A percentile compares a stretch with the other conserved stretches of the same genome.
These are phyloP conservation scores for Panopea generosa DNA, from an alignment of 2,888 invertebrate species.

Conservation along the genomic window DNA sequence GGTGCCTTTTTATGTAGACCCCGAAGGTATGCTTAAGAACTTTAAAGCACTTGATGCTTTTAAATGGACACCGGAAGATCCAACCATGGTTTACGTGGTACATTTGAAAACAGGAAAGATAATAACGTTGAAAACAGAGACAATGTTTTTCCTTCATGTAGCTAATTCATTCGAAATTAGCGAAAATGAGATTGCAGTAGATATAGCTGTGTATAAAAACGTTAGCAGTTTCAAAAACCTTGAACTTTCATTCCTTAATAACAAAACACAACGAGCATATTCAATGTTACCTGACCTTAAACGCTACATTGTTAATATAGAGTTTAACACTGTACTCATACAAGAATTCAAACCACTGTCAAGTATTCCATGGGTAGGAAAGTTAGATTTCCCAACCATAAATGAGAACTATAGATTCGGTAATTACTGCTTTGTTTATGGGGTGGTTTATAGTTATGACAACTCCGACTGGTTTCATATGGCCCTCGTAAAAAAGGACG, in stretches of 20 bases:
- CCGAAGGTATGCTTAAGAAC: conserved; percentile 65
- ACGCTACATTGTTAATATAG: background rate
- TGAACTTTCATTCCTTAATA: background rate
- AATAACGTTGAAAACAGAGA: conserved; percentile 60
- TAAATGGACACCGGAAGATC: conserved; percentile 68
- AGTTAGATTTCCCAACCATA: conserved; percentile 77
- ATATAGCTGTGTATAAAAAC: conserved; percentile 26
- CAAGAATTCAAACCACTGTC: background rate
- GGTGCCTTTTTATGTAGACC: conserved; percentile 74
- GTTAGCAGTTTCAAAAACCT: conserved; percentile 11
- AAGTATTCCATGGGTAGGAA: conserved; percentile 54
- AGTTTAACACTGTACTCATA: background rate
- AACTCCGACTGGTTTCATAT: conserved; percentile 61
- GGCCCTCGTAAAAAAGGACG: conserved; percentile 77
- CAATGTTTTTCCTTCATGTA: conserved; percentile 76
- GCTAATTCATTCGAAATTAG: conserved; percentile 76
- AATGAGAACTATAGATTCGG: conserved; percentile 73
- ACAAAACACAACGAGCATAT: conserved; percentile 5
- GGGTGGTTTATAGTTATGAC: conserved; percentile 71
- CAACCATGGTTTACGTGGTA: conserved; percentile 69
- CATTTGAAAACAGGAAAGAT: conserved; percentile 67
- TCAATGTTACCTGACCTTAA: background rate
- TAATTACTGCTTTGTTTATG: conserved; percentile 78
- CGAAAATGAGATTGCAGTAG: conserved; percentile 17
- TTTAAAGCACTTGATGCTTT: conserved; percentile 69